Base-by-base conservation (phyloP, 1,140 invertebrate species). In the Parasteatoda tepidariorum region DNA sequence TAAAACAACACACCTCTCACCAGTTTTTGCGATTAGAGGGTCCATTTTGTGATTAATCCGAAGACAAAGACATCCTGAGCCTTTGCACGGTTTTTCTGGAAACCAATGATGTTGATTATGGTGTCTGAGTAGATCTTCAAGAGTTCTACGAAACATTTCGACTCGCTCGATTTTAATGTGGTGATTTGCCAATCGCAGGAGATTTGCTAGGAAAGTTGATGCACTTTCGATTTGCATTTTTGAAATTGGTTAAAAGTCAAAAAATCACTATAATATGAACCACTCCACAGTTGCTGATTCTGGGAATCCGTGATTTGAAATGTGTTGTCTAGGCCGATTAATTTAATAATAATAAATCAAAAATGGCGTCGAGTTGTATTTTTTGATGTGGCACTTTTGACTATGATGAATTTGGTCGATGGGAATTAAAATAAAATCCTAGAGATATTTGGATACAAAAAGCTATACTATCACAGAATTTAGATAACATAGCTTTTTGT, bases 1-100 rank as follows among this genome's bases (percentile, higher is more conserved):
- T 86, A 2, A 93, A 86, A 30, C 92, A 92, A 76, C 91, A 91
- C 61, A 90, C 89, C n/a, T n/a, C 55, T 88, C 89, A 2, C 92
- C 92, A 2, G 92, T 92, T 86, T 91, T 89, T 0, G 91, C 90
- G 34, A 93, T 90, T 13, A 93, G 89, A 11, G 93, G 93, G 87
- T 93, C 93, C 90, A 93, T 92, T 87, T 92, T 92, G 66, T 92
- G 92, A 86, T 93, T 93, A 85, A 93, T 92, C n/a, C 92, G 89
- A 55, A 93, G 90, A 85, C 92, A 93, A 30, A 92, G 91, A 85
- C 92, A 93, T 3, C 92, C 93, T 34, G 92, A 93, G 3, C 92
- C 93, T 59, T 92, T 92, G 86, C 90, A 91, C 1, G 92, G 92
- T 73, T 90, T 90, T 84, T 93, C 92, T 3, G 92, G 92, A 85